phyloP scores from a whole-genome alignment of 2,888 invertebrate genomes.

The Euphydryas editha region DNA sequence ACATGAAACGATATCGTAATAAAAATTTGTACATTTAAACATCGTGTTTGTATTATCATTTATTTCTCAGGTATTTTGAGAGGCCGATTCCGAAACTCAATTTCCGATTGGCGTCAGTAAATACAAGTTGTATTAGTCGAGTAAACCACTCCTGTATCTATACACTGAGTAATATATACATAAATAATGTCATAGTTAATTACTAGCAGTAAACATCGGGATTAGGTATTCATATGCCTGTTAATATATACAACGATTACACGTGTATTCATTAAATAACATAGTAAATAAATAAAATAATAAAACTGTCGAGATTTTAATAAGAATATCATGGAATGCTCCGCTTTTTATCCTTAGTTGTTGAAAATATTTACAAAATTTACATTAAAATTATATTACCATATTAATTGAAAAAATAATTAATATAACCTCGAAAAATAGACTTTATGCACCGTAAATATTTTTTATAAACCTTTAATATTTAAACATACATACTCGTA shows the following conservation, averaged over 20 bases:
- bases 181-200: conserved; percentile 12
- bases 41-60: background rate
- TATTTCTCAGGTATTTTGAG: conserved; percentile 3
- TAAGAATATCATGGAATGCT: no score
- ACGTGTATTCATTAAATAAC: background rate
- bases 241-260: background rate
- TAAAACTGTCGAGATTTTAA: no score
- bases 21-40: background rate
- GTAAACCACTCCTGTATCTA: conserved; percentile 13
- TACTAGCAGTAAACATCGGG: background rate
- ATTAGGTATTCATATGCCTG: background rate
- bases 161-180: conserved; percentile 8
- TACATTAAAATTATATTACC: no score
- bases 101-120: conserved; percentile 25
- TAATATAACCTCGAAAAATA: no score
- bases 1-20: background rate
- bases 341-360: no score
- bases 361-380: no score
- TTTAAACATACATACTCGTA: no score
- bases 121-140: conserved; percentile 23
- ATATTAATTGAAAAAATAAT: no score
- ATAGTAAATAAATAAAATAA: background rate
- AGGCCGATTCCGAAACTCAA: conserved; percentile 19
- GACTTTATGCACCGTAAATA: no score
- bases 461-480: no score